Conservation (phyloP, 2,113 vertebrate species). For the Glareola pratincola region DNA sequence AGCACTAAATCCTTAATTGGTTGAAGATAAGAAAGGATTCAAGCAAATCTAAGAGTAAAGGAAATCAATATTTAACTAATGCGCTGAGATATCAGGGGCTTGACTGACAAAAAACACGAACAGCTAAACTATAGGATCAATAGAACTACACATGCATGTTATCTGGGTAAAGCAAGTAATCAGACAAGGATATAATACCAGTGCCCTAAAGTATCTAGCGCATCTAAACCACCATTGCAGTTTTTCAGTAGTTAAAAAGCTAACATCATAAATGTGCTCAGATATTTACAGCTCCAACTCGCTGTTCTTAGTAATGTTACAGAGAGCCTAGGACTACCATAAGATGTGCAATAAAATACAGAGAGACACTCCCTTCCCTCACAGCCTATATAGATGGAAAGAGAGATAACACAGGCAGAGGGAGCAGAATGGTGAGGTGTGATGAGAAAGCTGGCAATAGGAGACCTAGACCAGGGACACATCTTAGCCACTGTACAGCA, state of each 20-base stretch:
- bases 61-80: background rate
- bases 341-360: background rate
- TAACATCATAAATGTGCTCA: background rate
- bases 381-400: background rate
- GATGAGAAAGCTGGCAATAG: background rate
- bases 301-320: background rate
- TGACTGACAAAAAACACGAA: background rate
- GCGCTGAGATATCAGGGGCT: background rate
- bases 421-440: background rate
- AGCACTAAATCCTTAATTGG: background rate
- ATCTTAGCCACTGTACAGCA: background rate
- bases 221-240: background rate
- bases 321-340: background rate
- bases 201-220: background rate
- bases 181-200: background rate
- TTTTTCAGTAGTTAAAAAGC: background rate
- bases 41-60: background rate
- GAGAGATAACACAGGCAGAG: background rate
- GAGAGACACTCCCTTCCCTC: background rate
- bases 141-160: background rate
- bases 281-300: background rate
- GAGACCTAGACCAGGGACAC: background rate
- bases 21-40: background rate
- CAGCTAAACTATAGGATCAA: background rate
- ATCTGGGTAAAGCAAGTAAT: background rate